Conservation (phyloP, 2,113 vertebrate genomes). For the Leucoraja erinaceus region DNA sequence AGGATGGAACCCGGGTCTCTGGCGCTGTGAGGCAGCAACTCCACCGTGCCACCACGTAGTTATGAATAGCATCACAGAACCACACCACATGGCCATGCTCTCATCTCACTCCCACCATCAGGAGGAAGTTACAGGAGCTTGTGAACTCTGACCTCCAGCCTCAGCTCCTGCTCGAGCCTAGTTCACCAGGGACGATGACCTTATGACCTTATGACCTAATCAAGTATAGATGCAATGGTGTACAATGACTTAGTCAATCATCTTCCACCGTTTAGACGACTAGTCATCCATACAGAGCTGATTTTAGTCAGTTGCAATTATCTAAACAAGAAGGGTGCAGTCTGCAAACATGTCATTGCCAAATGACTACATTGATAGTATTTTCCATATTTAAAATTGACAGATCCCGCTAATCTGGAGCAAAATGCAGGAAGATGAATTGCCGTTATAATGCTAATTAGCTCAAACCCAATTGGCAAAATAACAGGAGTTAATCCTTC, state of each 20-base stretch:
- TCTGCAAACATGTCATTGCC: slow-evolving; percentile 29
- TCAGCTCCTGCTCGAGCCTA: too few relatives aligned
- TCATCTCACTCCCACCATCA: too few relatives aligned
- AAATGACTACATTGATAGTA: slow-evolving; percentile 37
- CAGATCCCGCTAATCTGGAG: neutral
- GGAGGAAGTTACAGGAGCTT: too few relatives aligned
- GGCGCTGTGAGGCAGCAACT: too few relatives aligned
- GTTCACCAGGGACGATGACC: too few relatives aligned
- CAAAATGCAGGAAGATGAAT: slow-evolving; percentile 32
- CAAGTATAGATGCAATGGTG: neutral
- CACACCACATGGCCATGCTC: too few relatives aligned
- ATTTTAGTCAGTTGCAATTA: slow-evolving; percentile 39
- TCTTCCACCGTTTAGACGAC: slow-evolving; percentile 12
- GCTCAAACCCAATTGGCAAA: neutral
- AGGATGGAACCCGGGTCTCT: too few relatives aligned
- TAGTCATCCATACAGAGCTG: slow-evolving; percentile 16
- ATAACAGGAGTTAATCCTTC: neutral
- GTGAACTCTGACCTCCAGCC: too few relatives aligned
- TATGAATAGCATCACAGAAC: too few relatives aligned
- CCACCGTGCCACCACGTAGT: neutral
- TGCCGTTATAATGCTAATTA: slow-evolving; percentile 21
- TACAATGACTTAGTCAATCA: slow-evolving; percentile 23
- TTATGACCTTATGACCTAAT: too few relatives aligned
- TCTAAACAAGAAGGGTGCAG: slow-evolving; percentile 31
- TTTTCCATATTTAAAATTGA: slow-evolving; percentile 32